Evolutionary conservation across 2,797 vertebrate genomes (phyloP).

Genomic region (Aplochiton taeniatus): DNA sequence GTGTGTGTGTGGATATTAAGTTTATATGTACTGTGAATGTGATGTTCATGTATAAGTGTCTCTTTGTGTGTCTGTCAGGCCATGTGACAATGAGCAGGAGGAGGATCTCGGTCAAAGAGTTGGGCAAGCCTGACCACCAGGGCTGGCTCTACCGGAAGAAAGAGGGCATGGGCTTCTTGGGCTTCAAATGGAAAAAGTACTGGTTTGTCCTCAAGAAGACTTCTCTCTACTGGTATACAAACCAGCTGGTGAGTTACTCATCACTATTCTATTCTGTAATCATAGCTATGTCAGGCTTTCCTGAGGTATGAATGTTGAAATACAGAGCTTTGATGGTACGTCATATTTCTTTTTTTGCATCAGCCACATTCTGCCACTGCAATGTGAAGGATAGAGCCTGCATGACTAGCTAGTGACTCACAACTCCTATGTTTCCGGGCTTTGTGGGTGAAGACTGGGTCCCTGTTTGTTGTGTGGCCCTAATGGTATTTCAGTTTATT

Average conservation of each 20-base stretch:
- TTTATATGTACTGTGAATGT: no score
- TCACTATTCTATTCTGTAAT: not conserved
- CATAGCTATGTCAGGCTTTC: not conserved
- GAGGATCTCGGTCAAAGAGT: constrained; percentile 93
- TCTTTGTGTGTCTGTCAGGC: constrained; percentile 65
- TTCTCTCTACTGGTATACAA: constrained; percentile 92
- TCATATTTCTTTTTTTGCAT: no score
- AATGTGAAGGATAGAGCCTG: no score
- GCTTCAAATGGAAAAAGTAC: constrained; percentile 98
- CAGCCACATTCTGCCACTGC: no score
- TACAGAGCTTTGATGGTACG: not conserved
- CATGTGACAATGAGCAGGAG: constrained; percentile 92
- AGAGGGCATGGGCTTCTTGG: constrained; percentile 90
- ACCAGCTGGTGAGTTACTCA: constrained; percentile 84
- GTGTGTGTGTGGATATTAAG: no score
- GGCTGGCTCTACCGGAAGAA: constrained; percentile 98
- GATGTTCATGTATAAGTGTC: not conserved
- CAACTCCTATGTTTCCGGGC: no score
- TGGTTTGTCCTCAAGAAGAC: constrained; percentile 97
- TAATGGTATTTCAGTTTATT: constrained; percentile 7
- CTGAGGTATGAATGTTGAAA: not conserved
- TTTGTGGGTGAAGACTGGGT: not conserved
- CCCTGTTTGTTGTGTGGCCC: constrained; percentile 29
- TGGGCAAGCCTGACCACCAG: constrained; percentile 90
- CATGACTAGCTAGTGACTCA: no score